Conservation (phyloP, 2,113 vertebrate genomes). For the Lepus europaeus region DNA sequence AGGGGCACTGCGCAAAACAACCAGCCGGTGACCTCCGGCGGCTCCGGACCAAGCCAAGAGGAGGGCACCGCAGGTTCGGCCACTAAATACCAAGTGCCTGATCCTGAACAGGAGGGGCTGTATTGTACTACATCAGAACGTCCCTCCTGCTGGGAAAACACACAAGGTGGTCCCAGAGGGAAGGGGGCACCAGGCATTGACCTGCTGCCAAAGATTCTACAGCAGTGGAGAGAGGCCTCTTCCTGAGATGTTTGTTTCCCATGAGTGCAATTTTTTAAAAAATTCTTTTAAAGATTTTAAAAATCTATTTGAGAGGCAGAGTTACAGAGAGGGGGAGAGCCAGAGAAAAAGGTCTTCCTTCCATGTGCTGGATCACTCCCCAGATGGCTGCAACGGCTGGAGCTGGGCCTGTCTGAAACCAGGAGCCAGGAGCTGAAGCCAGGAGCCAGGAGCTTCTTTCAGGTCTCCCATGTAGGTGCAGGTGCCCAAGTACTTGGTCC, state of each 20-base stretch:
- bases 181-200: not conserved
- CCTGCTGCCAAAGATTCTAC: not conserved
- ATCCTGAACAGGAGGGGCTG: not conserved
- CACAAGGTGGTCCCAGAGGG: not conserved
- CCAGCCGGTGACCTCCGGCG: not conserved
- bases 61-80: not conserved
- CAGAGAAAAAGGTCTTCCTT: no score
- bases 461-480: no score
- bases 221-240: not conserved
- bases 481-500: no score
- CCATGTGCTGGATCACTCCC: no score
- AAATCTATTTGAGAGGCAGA: no score
- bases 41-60: slow-evolving; percentile 36
- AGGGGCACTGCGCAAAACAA: not conserved
- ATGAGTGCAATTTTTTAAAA: not conserved
- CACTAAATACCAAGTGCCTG: not conserved
- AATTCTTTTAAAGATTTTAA: not conserved
- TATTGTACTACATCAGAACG: not conserved
- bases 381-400: no score
- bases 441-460: no score
- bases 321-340: no score
- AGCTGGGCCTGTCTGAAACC: no score
- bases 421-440: no score
- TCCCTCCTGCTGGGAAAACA: not conserved
- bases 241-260: not conserved